Evolutionary conservation across 2,113 vertebrate species (phyloP).

Genomic region (Irena cyanogastra): DNA sequence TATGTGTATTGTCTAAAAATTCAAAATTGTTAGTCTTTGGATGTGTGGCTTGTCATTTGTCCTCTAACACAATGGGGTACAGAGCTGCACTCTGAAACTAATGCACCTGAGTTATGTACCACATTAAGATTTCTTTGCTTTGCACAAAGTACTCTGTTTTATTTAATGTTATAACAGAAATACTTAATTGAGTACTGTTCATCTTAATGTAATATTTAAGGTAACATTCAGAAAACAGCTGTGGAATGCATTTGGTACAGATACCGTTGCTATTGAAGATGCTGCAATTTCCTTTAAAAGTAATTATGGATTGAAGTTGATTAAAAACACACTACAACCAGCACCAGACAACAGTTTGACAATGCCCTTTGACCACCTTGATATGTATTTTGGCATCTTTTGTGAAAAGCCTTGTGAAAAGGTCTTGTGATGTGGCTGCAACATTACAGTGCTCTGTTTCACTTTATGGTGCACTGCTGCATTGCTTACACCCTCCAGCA

Average conservation of each 20-base stretch:
- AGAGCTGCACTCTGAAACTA: neutral
- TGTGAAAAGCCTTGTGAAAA: neutral
- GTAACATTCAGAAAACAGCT: neutral
- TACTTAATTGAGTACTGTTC: neutral
- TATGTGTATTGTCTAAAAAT: neutral
- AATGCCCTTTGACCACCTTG: neutral
- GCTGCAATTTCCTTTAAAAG: neutral
- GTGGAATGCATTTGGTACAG: neutral
- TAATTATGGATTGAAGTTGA: neutral
- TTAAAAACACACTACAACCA: neutral
- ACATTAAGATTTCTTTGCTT: neutral
- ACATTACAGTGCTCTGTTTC: neutral
- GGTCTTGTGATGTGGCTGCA: neutral
- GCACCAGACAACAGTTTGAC: neutral
- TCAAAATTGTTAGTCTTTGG: neutral
- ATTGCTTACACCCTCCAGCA: neutral
- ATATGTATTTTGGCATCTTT: neutral
- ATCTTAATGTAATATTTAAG: neutral
- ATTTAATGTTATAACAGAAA: neutral
- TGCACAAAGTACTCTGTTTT: neutral
- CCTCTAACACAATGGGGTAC: neutral
- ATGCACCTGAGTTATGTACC: neutral
- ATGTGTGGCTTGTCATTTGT: neutral
- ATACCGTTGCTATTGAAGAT: neutral
- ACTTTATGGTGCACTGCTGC: accelerated